Evolutionary conservation across 2,113 vertebrate genomes (phyloP), one percentile per base, ranked within the genome.

Genomic region (Ramphastos sulfuratus): DNA sequence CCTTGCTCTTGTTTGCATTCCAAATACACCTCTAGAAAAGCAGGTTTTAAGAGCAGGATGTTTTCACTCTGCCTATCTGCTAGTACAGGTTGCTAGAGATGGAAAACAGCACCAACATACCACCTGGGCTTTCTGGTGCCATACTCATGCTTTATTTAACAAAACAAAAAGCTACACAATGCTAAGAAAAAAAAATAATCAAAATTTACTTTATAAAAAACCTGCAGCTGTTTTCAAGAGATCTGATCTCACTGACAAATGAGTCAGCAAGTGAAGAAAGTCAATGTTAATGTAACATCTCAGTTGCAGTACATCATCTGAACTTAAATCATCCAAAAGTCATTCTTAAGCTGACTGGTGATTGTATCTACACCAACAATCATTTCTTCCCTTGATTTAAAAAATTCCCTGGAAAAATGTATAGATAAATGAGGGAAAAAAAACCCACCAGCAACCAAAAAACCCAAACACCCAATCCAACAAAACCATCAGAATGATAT

Each of bases 71-170:
- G 12, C 73, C 31, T 78, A 42, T 70, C 78, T 82, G 39, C 55
- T 65, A 35, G 16, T 48, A 35, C 4, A 4, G 3, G 37, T 13
- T 80, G 52, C 18, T 94, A 63, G 20, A 7, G 9, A 73, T 94
- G n/a, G 64, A 80, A 91, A 73, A 87, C 42, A 87, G 90, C 86
- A 94, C 85, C 87, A 70, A 25, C 35, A 73, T 69, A 64, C 66
- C 37, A 85, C 67, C 55, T 71, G 48, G 67, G 84, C 75, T 84
- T 89, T 71, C 81, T 87, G 58, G 89, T 96, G 95, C 93, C 89
- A 94, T 56, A 90, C 24, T 93, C 85, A 92, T 93, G 87, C 91
- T 96, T 96, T 96, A 96, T 96, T 92, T 10, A 6, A 87, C 55
- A 74, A 89, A 95, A 90, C 74, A 48, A 61, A 48, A 75, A 60